phyloP scores from a whole-genome alignment of 2,113 vertebrate species.

The Eulemur macaco region DNA sequence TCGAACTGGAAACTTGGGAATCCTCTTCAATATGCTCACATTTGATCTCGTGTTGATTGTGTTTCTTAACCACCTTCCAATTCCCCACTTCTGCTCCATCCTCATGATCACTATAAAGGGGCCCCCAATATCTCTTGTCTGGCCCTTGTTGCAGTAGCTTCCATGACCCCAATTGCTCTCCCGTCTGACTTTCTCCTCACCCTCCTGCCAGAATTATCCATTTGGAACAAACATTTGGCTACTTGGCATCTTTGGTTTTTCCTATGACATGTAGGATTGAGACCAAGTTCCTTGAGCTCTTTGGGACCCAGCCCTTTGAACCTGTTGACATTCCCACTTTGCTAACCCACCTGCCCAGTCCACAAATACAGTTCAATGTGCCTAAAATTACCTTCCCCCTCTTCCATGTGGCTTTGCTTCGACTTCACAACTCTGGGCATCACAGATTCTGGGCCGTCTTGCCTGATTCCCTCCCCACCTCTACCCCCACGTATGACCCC shows the following conservation, averaged over 20 bases:
- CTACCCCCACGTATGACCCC: not conserved
- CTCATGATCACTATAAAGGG: not conserved
- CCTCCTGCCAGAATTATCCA: not conserved
- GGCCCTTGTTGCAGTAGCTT: not conserved
- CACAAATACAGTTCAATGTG: not conserved
- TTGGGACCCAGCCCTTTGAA: not conserved
- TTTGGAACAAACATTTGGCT: not conserved
- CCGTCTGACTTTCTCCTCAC: not conserved
- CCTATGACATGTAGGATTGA: not conserved
- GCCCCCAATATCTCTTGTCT: not conserved
- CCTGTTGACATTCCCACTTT: not conserved
- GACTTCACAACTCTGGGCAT: not conserved
- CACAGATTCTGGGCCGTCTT: not conserved
- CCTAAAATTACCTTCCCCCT: not conserved
- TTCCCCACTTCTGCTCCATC: not conserved
- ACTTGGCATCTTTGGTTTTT: not conserved
- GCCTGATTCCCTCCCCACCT: accelerated
- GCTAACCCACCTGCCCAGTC: not conserved
- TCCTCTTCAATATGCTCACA: not conserved
- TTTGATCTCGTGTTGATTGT: not conserved
- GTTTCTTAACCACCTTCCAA: not conserved
- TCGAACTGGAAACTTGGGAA: not conserved
- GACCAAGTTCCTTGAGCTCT: not conserved
- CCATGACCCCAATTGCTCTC: not conserved
- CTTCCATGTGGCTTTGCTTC: not conserved